These are phyloP conservation scores for Petrophora chlorosata DNA, from an alignment of 2,888 invertebrate species.

Conservation along the genomic window DNA sequence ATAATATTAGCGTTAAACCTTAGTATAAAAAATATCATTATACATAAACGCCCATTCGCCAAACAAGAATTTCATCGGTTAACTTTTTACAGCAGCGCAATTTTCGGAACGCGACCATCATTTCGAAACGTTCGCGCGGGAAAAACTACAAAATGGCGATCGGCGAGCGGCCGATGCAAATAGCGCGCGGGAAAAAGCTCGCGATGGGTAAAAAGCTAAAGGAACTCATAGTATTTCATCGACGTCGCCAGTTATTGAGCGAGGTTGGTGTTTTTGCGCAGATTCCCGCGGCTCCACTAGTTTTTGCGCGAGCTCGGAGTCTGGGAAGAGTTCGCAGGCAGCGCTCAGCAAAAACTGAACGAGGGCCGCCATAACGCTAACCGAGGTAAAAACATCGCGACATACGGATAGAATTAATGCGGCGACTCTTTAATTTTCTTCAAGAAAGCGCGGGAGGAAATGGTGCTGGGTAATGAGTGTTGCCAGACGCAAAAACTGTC, in stretches of 20 bases:
- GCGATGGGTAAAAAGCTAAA: conserved; percentile 67
- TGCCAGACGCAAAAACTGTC: conserved; percentile 73
- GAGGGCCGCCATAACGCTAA: conserved; percentile 70
- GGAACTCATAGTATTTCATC: conserved; percentile 82
- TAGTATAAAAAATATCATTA: conserved; percentile 56
- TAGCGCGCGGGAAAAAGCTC: conserved; percentile 68
- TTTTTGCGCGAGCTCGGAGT: conserved; percentile 62
- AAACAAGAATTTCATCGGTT: conserved; percentile 70
- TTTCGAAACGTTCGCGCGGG: conserved; percentile 57
- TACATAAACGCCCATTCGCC: conserved; percentile 66
- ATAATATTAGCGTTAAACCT: conserved; percentile 47
- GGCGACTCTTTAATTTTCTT: conserved; percentile 81
- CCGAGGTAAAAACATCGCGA: conserved; percentile 60
- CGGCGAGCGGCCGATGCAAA: conserved; percentile 71
- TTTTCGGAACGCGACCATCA: conserved; percentile 70
- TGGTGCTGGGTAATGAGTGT: conserved; percentile 76
- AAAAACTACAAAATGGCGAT: conserved; percentile 73
- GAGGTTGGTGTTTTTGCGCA: conserved; percentile 71
- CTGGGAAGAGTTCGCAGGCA: conserved; percentile 72
- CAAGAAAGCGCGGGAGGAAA: conserved; percentile 82
- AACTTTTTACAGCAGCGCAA: conserved; percentile 61
- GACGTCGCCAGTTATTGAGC: conserved; percentile 78
- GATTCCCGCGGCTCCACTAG: conserved; percentile 61
- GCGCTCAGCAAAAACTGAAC: conserved; percentile 64
- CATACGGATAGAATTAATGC: conserved; percentile 80